Evolutionary conservation across 2,888 invertebrate species (phyloP).

Genomic region (Hyalella azteca): DNA sequence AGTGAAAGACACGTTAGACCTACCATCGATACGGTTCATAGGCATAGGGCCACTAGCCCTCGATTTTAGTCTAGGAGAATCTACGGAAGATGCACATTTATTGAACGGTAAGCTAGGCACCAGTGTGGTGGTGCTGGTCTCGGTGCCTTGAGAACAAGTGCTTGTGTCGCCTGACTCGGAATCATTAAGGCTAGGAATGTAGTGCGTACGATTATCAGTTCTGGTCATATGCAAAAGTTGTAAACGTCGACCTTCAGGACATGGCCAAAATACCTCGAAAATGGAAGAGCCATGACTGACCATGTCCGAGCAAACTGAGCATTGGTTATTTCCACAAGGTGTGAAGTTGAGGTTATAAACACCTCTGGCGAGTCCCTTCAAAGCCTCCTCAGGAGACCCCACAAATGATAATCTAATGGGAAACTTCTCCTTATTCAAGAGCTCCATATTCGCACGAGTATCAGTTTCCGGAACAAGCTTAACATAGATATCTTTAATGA

Average conservation of each 20-base stretch:
- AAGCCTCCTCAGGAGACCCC: constrained; percentile 13
- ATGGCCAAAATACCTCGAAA: constrained; percentile 35
- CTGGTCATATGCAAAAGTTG: constrained; percentile 18
- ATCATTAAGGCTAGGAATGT: neutral
- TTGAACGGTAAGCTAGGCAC: constrained; percentile 4
- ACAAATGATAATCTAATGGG: constrained; percentile 23
- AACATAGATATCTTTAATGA: constrained; percentile 27
- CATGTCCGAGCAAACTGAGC: constrained; percentile 34
- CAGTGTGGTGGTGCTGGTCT: neutral
- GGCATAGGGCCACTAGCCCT: neutral
- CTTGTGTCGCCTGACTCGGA: neutral
- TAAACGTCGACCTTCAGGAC: constrained; percentile 28
- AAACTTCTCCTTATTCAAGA: neutral
- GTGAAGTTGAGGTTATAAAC: constrained; percentile 13
- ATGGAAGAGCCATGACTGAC: constrained; percentile 31
- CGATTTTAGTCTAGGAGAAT: neutral
- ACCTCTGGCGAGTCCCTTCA: constrained; percentile 19
- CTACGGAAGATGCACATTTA: neutral
- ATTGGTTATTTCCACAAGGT: neutral
- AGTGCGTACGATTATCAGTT: neutral
- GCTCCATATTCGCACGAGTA: neutral
- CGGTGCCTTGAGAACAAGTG: constrained; percentile 10
- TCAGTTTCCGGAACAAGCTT: neutral
- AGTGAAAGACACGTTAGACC: neutral
- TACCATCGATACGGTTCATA: neutral